Evolutionary conservation across 2,888 invertebrate species (phyloP), one percentile per base, ranked within the genome.

Genomic region (Chrysodeixis includens): DNA sequence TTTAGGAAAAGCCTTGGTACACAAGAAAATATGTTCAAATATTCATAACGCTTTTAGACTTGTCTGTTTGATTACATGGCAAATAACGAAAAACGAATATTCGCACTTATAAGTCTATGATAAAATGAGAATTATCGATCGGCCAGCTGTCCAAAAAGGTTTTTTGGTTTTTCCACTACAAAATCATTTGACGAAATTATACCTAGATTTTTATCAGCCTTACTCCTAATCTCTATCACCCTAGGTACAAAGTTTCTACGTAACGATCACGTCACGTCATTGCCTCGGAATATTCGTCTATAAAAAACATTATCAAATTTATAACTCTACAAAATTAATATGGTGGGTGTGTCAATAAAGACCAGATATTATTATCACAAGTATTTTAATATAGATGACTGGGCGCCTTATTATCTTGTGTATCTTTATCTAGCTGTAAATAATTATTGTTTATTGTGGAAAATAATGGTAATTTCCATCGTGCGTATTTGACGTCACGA

Each of bases 381-480:
- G 62, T 70, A 78, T 73, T 78, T 79, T 76, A 76, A 78, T 78
- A 76, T 66, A 71, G 79, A 71, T 76, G 69, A 59, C 32, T 60
- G 22, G 32, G 26, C 16, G 16, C 30, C 51, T 74, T 79, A 79
- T 78, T 79, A 53, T 5, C 9, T 12, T 64, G 62, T 64, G 59
- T 75, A 76, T 70, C 74, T 76, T 79, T 76, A 79, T 79, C 69
- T 66, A 35, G 69, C 51, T 57, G 63, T 79, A 78, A 78, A 78
- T 63, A 62, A 62, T 66, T 58, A 20, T 52, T 16, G n/a, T n/a
- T 56, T 22, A 12, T 1, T 49, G 46, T 49, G 46, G 46, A 49
- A 49, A 49, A 49, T 49, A 49, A 49, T 10, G 9, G 46, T 10
- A 49, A 10, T 16, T 1, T 46, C 9, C 7, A 40, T 40, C n/a